Evolutionary conservation across 2,113 vertebrate genomes (phyloP).

Genomic region (Raja brachyura): DNA sequence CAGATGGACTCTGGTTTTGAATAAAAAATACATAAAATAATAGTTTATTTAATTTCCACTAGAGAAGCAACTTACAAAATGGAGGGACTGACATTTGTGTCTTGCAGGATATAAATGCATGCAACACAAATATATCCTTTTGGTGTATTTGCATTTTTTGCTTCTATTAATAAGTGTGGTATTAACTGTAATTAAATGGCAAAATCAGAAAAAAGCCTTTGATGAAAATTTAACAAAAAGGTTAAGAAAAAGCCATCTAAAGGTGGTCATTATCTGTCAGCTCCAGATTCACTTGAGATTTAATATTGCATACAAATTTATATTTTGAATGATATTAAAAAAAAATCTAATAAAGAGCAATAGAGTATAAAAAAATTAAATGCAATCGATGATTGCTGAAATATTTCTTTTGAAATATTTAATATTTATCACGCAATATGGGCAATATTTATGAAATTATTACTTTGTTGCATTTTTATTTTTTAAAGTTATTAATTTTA

Average conservation of each 20-base stretch:
- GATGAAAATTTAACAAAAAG: neutral
- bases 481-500: neutral
- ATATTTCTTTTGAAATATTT: neutral
- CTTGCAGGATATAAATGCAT: neutral
- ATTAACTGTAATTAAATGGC: neutral
- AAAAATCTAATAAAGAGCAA: neutral
- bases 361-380: neutral
- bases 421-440: neutral
- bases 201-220: neutral
- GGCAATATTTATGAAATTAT: neutral
- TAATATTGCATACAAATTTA: neutral
- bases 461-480: neutral
- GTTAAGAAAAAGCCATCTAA: neutral
- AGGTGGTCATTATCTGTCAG: neutral
- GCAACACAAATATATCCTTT: neutral
- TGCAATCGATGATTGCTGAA: neutral
- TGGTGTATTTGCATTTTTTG: neutral
- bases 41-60: constrained; percentile 4
- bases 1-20: neutral
- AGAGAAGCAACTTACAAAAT: constrained; percentile 23
- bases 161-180: neutral
- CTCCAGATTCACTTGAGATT: neutral
- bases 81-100: neutral
- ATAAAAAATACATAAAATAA: neutral
- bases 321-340: neutral